Evolutionary conservation across 1,140 invertebrate species (phyloP), one percentile per base, ranked within the genome.

Genomic region (Lutraria rhynchaena): DNA sequence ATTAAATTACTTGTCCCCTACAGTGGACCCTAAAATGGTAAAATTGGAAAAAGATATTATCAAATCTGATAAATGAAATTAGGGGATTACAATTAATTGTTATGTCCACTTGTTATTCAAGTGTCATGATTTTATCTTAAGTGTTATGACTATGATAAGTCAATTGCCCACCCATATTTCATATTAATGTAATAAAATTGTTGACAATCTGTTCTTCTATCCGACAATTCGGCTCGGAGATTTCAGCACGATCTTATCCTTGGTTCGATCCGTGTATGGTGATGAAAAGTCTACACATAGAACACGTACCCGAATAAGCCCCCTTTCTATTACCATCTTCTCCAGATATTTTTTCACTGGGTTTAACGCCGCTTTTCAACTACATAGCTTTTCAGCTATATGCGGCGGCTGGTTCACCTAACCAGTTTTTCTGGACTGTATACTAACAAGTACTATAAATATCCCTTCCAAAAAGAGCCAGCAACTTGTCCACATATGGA

Each of bases 91-190:
- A 55, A 71, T 71, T 67, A 67, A 57, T 71, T 71, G 49, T 57
- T 55, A 71, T 71, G 49, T 9, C 31, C 19, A 55, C 17, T 41
- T 71, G 69, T 57, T 55, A 71, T 57, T 55, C 49, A 71, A 71
- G 69, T 71, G 69, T 71, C 69, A 71, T 71, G 69, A 71, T 71
- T 31, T 71, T 71, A 71, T 71, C 69, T 71, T 37, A 71, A 71
- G 49, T 71, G 69, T 71, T 71, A 71, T 33, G 22, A n/a, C n/a
- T 29, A n/a, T 27, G 69, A 55, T 55, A 71, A 57, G 69, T 57
- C 69, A 71, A 71, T 71, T 55, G 15, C 33, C 69, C 69, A 15
- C 69, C 69, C 69, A 71, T 71, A 51, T 71, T 71, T 71, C 49
- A 57, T 55, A 37, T 51, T 55, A 1, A 41, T 41, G 49, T 46